phyloP scores from a whole-genome alignment of 1,140 invertebrate species.

The Aphis gossypii region DNA sequence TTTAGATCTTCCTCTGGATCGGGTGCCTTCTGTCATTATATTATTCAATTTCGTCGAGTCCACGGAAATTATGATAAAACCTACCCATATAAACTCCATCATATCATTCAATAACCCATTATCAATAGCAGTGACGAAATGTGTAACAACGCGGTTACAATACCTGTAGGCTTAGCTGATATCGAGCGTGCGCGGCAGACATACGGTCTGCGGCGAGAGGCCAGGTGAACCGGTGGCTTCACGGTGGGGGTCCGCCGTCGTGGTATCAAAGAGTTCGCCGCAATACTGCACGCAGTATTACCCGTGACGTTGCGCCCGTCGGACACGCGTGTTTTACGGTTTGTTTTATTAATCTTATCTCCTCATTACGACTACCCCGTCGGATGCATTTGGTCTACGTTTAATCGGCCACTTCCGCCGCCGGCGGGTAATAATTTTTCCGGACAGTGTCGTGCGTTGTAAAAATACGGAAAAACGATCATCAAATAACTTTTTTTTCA shows the following conservation, averaged over 20 bases:
- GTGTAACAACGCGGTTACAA: neutral
- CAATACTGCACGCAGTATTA: conserved; percentile 25
- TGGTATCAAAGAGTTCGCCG: neutral
- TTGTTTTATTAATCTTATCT: neutral
- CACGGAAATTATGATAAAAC: neutral
- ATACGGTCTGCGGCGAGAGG: conserved; percentile 19
- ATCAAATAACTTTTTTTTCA: neutral
- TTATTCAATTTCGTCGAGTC: neutral
- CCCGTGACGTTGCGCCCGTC: conserved; percentile 18
- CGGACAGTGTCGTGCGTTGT: neutral
- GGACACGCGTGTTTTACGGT: neutral
- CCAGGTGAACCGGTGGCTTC: conserved; percentile 50
- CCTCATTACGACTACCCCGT: neutral
- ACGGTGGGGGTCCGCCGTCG: neutral
- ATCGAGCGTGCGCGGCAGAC: neutral
- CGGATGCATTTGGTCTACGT: neutral
- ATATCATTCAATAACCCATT: neutral
- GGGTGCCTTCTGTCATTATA: neutral
- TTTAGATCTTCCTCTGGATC: too few relatives aligned
- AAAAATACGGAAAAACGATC: neutral
- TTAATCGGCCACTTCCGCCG: neutral
- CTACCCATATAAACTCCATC: neutral
- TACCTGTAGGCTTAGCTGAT: neutral
- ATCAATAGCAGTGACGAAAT: neutral
- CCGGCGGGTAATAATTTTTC: neutral